A percentile compares a stretch with the other conserved stretches of the same genome.
Conservation (phyloP, 2,888 invertebrate species). For the Ptychoptera contaminata region DNA sequence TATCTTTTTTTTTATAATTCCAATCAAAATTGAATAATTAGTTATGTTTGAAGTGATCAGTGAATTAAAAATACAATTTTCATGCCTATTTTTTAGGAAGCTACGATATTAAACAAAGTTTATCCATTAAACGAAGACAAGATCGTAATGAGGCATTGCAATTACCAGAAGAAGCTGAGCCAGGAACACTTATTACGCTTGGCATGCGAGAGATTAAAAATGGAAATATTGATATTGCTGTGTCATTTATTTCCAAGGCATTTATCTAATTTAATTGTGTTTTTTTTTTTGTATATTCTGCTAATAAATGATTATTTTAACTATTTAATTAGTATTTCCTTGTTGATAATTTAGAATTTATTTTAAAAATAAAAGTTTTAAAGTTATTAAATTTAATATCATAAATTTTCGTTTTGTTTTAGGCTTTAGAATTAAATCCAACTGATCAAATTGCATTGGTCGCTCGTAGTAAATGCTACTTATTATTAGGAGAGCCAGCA, state of each 20-base stretch:
- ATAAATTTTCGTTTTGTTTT: conserved; percentile 21
- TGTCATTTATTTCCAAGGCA: conserved; percentile 65
- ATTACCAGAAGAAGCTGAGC: conserved; percentile 64
- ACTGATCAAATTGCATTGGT: conserved; percentile 75
- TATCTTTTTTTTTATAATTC: too few species aligned
- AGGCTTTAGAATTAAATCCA: conserved; percentile 78
- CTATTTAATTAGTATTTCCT: background rate
- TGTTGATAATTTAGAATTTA: background rate
- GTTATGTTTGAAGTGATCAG: background rate
- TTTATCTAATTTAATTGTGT: background rate
- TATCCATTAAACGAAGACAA: conserved; percentile 62
- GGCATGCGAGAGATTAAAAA: conserved; percentile 62
- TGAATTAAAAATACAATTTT: background rate
- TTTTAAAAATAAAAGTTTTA: background rate
- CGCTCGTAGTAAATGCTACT: conserved; percentile 75
- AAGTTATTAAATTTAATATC: background rate
- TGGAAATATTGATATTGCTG: conserved; percentile 54
- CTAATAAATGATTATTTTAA: too few species aligned
- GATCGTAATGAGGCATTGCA: conserved; percentile 56
- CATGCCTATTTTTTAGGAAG: conserved; percentile 38
- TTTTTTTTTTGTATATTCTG: too few species aligned
- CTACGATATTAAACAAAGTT: conserved; percentile 73
- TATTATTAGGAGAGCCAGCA: conserved; percentile 69
- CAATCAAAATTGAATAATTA: background rate
- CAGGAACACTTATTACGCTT: conserved; percentile 56